Evolutionary conservation across 2,797 vertebrate species (phyloP).

Genomic region (Bradypodion pumilum): DNA sequence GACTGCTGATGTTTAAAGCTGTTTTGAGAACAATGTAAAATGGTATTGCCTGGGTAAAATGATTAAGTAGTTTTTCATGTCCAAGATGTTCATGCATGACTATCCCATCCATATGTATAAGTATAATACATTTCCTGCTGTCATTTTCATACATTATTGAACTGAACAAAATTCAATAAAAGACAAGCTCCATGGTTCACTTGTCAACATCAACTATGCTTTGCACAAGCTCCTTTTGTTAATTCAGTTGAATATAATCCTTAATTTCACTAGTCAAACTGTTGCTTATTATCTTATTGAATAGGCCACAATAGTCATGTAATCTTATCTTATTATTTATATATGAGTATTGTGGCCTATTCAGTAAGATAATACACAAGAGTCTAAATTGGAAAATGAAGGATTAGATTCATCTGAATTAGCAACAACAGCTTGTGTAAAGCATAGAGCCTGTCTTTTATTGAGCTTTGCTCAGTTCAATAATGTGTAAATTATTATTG

Average conservation of each 20-base stretch:
- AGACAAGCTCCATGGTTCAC: constrained; percentile 39
- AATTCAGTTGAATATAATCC: constrained; percentile 26
- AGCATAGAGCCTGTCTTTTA: too few species aligned
- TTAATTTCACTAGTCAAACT: constrained; percentile 34
- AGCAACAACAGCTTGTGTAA: too few species aligned
- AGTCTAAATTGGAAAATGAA: too few species aligned
- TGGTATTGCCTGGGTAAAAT: constrained; percentile 44
- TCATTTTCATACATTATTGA: constrained; percentile 64
- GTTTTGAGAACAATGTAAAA: constrained; percentile 54
- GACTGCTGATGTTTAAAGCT: constrained; percentile 50
- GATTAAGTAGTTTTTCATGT: constrained; percentile 58
- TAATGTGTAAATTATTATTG: neutral
- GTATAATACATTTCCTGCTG: constrained; percentile 55
- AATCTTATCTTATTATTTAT: too few species aligned
- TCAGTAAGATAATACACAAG: too few species aligned
- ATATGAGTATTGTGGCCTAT: too few species aligned
- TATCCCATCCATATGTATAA: constrained; percentile 58
- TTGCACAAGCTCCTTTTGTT: constrained; percentile 39
- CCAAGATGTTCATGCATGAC: constrained; percentile 50
- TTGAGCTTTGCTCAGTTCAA: too few species aligned
- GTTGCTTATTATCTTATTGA: neutral
- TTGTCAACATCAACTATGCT: constrained; percentile 49
- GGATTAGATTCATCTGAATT: too few species aligned
- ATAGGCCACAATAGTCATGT: neutral
- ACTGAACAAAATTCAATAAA: constrained; percentile 62